Conservation (phyloP, 2,113 vertebrate genomes). For the Diglossa brunneiventris region DNA sequence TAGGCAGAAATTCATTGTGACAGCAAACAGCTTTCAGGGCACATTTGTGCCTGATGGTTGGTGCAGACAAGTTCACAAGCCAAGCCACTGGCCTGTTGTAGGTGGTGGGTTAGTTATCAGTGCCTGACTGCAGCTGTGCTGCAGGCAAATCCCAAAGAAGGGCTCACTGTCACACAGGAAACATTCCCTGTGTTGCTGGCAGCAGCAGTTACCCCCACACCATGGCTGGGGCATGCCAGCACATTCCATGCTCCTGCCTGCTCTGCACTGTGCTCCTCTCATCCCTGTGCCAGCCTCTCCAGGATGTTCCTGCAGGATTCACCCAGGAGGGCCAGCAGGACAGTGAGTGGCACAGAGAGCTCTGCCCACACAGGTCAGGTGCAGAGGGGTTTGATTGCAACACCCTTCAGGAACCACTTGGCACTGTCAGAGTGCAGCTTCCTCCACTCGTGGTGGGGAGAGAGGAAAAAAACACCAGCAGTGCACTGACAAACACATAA, state of each 20-base stretch:
- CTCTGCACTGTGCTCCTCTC: rapidly evolving
- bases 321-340: no score
- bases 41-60: no score
- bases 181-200: background rate
- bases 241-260: background rate
- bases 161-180: no score
- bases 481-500: rapidly evolving
- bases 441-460: background rate
- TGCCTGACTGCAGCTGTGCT: no score
- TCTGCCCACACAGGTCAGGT: background rate
- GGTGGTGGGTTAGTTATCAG: no score
- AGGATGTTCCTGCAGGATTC: background rate
- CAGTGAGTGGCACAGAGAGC: background rate
- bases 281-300: rapidly evolving
- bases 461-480: background rate
- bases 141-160: no score
- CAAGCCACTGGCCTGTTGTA: no score
- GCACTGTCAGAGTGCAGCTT: background rate
- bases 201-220: background rate
- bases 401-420: background rate
- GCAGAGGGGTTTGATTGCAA: rapidly evolving
- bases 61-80: no score
- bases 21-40: no score
- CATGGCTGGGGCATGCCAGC: background rate
- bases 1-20: background rate